Percentiles rank a stretch among this genome's conserved stretches.
Conservation (phyloP, 2,888 invertebrate species). For the Erpobdella octoculata region DNA sequence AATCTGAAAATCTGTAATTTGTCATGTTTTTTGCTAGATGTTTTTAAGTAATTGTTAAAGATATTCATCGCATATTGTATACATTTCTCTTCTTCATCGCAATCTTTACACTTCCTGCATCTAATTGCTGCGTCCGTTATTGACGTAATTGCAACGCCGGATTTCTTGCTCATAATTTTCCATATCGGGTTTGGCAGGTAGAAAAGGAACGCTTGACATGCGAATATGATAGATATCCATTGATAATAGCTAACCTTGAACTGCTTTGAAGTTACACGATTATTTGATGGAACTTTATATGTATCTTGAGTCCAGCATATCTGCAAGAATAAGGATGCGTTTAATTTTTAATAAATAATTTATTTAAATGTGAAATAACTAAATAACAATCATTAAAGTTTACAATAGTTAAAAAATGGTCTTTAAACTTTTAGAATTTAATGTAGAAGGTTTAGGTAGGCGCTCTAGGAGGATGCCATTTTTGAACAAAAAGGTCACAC, state of each 20-base stretch:
- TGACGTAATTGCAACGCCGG: constrained; percentile 33
- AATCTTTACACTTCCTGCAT: constrained; percentile 32
- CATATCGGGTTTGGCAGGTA: constrained; percentile 54
- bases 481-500: too few relatives aligned
- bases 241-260: constrained; percentile 38
- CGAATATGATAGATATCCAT: constrained; percentile 37
- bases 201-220: constrained; percentile 37
- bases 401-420: too few relatives aligned
- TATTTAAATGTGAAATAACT: too few relatives aligned
- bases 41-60: constrained; percentile 40
- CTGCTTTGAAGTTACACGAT: constrained; percentile 24
- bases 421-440: too few relatives aligned
- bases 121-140: constrained; percentile 36
- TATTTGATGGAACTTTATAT: too few relatives aligned
- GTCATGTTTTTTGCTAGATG: constrained; percentile 50
- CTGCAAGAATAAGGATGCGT: constrained; percentile 17
- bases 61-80: constrained; percentile 33
- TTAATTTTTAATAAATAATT: not conserved
- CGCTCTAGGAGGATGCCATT: too few relatives aligned
- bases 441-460: too few relatives aligned
- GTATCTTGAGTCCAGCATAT: constrained; percentile 56
- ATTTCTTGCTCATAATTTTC: constrained; percentile 49
- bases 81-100: constrained; percentile 29
- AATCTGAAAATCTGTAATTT: constrained; percentile 48
- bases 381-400: too few relatives aligned